These are phyloP conservation scores for Aptenodytes forsteri DNA, from an alignment of 2,113 vertebrate species.

Conservation along the genomic window DNA sequence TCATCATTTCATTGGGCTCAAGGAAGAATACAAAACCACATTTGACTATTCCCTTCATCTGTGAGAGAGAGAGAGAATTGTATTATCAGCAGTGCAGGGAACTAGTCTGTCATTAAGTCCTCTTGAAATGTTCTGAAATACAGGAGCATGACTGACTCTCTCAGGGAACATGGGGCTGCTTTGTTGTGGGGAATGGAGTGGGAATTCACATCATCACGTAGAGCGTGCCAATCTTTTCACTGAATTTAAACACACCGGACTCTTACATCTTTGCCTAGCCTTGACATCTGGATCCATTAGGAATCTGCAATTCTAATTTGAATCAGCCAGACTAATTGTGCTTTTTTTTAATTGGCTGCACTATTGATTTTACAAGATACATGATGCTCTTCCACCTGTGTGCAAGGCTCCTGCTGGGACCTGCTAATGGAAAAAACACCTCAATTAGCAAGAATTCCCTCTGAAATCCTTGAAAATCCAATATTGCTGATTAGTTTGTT, in stretches of 20 bases:
- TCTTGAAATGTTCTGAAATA: not conserved
- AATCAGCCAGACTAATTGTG: slow-evolving; percentile 10
- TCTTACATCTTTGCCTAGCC: not conserved
- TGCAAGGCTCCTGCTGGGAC: slow-evolving; percentile 38
- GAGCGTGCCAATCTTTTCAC: not conserved
- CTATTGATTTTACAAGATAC: slow-evolving; percentile 47
- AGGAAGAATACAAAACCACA: not conserved
- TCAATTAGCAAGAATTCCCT: slow-evolving; percentile 65
- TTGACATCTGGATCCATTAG: slow-evolving; percentile 26
- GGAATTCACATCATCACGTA: not conserved
- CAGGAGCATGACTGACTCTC: not conserved
- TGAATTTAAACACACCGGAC: not conserved
- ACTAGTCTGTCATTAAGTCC: not conserved
- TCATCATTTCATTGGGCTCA: not conserved
- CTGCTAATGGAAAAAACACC: slow-evolving; percentile 45
- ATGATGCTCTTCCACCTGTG: slow-evolving; percentile 34
- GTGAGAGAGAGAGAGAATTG: not conserved
- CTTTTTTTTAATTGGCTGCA: not conserved
- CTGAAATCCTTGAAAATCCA: slow-evolving; percentile 67
- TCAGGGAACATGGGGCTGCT: not conserved
- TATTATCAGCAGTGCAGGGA: not conserved
- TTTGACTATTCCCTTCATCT: not conserved
- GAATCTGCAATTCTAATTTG: slow-evolving; percentile 53
- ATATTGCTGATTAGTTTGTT: slow-evolving; percentile 62
- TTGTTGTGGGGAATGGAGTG: not conserved